Percentiles rank a stretch among this genome's conserved stretches.
These are phyloP conservation scores for Meta bourneti DNA, from an alignment of 2,888 invertebrate species.

Conservation along the genomic window DNA sequence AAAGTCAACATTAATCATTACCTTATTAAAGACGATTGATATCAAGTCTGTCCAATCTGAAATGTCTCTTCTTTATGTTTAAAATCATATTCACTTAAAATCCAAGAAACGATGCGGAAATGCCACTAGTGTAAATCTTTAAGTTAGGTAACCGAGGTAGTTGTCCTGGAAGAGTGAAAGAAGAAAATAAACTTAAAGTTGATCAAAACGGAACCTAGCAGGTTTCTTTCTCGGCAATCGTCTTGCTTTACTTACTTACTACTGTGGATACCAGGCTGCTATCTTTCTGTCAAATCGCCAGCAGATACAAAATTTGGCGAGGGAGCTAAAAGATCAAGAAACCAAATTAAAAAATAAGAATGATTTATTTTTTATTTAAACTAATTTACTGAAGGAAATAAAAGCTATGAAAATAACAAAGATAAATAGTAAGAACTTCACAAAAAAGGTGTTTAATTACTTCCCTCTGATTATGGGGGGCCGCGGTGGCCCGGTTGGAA, in stretches of 20 bases:
- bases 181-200: slow-evolving; percentile 45
- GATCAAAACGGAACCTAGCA: slow-evolving; percentile 61
- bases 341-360: no score
- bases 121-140: slow-evolving; percentile 55
- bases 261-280: neutral
- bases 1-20: slow-evolving; percentile 32
- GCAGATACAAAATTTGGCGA: neutral
- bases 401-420: no score
- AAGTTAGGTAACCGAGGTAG: slow-evolving; percentile 52
- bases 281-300: slow-evolving; percentile 19
- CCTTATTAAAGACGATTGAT: slow-evolving; percentile 42
- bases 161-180: slow-evolving; percentile 57
- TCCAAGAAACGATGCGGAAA: slow-evolving; percentile 61
- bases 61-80: slow-evolving; percentile 14
- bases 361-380: no score
- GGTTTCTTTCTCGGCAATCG: slow-evolving; percentile 61
- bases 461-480: no score
- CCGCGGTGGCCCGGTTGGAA: no score
- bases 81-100: slow-evolving; percentile 19
- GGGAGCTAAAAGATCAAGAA: no score
- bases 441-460: no score
- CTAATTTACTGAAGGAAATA: no score
- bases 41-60: slow-evolving; percentile 9
- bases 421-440: no score
- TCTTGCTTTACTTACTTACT: neutral